Percentiles rank a stretch among this genome's conserved stretches.
These are phyloP conservation scores for Lynx canadensis DNA, from an alignment of 2,113 vertebrate species.

Conservation along the genomic window DNA sequence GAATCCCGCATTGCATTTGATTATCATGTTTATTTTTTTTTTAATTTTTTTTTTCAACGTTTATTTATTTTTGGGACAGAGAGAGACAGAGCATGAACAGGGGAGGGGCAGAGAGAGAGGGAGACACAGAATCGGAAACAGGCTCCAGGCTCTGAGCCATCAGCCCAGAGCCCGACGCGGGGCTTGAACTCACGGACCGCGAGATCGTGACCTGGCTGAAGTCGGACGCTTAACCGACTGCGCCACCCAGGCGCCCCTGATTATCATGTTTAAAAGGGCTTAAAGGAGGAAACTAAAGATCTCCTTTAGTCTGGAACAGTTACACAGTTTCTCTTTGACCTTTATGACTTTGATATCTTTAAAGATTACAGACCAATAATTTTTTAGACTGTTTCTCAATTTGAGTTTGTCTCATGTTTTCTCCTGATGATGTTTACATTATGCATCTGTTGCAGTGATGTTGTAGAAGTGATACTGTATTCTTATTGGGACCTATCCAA, in stretches of 20 bases:
- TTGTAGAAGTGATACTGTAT: neutral
- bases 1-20: neutral
- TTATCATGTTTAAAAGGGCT: neutral
- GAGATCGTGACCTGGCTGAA: no score
- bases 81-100: no score
- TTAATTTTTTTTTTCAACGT: no score
- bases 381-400: neutral
- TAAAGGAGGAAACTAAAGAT: neutral
- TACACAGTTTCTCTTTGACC: neutral
- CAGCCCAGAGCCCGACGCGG: no score
- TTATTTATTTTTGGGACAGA: no score
- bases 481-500: neutral
- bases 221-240: no score
- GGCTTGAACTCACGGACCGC: no score
- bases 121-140: no score
- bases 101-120: no score
- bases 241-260: no score
- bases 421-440: neutral
- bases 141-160: no score
- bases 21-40: neutral
- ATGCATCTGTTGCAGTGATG: neutral
- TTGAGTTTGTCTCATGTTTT: neutral
- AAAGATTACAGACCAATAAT: neutral
- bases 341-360: neutral
- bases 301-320: neutral